Percentiles rank a stretch among this genome's conserved stretches.
Conservation (phyloP, 92 coral and sea anemone genomes). For the Palythoa caribaeorum region DNA sequence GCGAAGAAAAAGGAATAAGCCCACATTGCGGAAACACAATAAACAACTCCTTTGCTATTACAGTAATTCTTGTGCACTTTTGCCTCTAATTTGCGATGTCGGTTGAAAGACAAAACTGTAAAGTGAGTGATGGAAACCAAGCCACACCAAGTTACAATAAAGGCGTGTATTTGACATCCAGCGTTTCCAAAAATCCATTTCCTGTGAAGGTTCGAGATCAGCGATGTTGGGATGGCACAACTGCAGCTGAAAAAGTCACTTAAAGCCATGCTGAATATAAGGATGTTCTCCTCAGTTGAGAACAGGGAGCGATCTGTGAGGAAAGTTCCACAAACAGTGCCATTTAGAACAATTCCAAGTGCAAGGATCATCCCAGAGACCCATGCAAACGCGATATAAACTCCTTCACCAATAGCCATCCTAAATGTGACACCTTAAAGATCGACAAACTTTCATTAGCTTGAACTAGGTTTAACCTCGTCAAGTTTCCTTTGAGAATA, state of each 20-base stretch:
- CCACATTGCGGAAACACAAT: background rate
- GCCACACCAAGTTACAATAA: slow-evolving; percentile 66
- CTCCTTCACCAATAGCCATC: no score
- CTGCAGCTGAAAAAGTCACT: slow-evolving; percentile 50
- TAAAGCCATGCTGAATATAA: slow-evolving; percentile 15
- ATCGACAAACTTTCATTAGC: no score
- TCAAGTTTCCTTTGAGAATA: no score
- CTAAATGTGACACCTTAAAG: no score
- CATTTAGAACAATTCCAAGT: background rate
- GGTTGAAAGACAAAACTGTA: slow-evolving; percentile 67
- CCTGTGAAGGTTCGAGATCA: slow-evolving; percentile 57
- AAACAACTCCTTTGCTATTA: background rate
- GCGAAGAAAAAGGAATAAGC: background rate
- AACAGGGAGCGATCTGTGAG: background rate
- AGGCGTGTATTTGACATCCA: slow-evolving; percentile 72
- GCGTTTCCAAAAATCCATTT: slow-evolving; percentile 52
- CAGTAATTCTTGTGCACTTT: slow-evolving; percentile 11
- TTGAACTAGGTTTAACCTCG: no score
- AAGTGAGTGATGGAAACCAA: slow-evolving; percentile 71
- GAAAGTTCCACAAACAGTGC: background rate
- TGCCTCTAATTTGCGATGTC: slow-evolving; percentile 49
- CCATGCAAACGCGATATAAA: background rate
- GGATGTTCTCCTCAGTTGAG: slow-evolving; percentile 1
- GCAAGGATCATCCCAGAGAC: background rate
- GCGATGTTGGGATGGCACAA: slow-evolving; percentile 65